Conservation (phyloP, 2,113 vertebrate species). For the Turdus rufiventris region DNA sequence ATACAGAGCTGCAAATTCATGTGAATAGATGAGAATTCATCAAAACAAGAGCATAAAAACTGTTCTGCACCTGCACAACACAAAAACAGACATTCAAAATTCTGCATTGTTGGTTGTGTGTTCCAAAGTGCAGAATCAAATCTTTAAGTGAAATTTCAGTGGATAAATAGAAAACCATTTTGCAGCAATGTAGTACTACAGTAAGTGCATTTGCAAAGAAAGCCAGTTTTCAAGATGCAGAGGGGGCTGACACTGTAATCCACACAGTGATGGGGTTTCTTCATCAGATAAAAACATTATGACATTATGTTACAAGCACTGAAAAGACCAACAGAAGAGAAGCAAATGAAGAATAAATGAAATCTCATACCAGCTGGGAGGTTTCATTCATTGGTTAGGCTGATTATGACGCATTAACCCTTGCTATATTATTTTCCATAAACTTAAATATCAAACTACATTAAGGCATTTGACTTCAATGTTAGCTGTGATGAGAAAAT, state of each 20-base stretch:
- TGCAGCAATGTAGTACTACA: not conserved
- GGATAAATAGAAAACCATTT: not conserved
- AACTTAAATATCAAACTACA: not conserved
- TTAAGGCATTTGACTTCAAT: not conserved
- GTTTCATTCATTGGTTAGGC: not conserved
- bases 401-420: not conserved
- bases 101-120: not conserved
- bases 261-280: not conserved
- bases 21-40: not conserved
- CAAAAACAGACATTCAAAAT: not conserved
- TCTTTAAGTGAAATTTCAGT: not conserved
- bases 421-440: not conserved
- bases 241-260: not conserved
- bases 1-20: not conserved
- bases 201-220: not conserved
- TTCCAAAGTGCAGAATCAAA: not conserved
- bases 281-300: not conserved
- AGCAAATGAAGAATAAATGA: not conserved
- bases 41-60: not conserved
- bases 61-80: not conserved
- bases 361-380: not conserved
- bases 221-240: not conserved
- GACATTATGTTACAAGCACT: not conserved
- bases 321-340: not conserved
- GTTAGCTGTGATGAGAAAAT: not conserved